Evolutionary conservation across 2,888 invertebrate species (phyloP).

Genomic region (Listrodromus nycthemerus): DNA sequence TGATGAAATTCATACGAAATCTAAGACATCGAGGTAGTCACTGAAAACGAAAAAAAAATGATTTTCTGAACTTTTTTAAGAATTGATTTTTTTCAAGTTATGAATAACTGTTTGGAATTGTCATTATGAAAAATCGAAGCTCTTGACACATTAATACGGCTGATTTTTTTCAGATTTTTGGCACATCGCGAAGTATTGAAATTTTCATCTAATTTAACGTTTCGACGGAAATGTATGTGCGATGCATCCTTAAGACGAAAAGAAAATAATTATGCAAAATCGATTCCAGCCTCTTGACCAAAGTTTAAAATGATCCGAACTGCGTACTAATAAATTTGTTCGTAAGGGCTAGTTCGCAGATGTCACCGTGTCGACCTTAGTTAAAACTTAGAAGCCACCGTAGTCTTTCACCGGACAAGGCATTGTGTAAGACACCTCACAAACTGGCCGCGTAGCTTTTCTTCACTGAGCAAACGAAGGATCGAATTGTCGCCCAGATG

Average conservation of each 20-base stretch:
- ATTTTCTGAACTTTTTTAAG: too few species aligned
- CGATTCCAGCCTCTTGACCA: background rate
- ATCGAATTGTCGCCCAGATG: constrained; percentile 1
- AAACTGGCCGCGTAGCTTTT: background rate
- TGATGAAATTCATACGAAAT: too few species aligned
- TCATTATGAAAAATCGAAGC: too few species aligned
- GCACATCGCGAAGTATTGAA: too few species aligned
- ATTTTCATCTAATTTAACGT: background rate
- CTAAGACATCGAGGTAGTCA: background rate
- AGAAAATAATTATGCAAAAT: background rate
- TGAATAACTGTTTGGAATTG: too few species aligned
- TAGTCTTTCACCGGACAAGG: background rate
- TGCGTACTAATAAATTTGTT: constrained; percentile 4
- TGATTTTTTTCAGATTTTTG: too few species aligned
- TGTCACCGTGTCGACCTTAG: background rate
- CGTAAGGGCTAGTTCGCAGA: background rate
- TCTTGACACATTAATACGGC: too few species aligned
- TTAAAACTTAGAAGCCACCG: background rate
- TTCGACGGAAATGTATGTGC: background rate
- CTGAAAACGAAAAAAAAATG: too few species aligned
- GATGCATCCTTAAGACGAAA: background rate
- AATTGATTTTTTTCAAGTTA: too few species aligned
- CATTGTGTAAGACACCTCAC: background rate
- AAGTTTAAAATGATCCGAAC: background rate
- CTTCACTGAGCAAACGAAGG: constrained; percentile 21